Base-by-base conservation (phyloP, 2,888 invertebrate species). In the Leucophenga maculata region DNA sequence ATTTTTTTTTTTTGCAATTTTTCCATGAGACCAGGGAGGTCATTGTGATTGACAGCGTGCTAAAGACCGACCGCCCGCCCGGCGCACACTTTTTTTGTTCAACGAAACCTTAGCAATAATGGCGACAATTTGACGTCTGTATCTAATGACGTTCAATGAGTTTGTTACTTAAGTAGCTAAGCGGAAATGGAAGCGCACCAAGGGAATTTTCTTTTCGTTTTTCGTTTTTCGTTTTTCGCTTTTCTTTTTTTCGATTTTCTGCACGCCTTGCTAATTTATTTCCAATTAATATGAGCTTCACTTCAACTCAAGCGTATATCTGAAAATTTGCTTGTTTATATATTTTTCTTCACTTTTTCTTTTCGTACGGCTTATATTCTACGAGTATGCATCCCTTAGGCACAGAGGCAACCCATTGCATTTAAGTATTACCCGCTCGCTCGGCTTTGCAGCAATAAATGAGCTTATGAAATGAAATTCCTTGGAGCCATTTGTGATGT, bases 401-500 rank as follows among this genome's bases (percentile, higher is more conserved):
- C 39, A 39, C 39, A 39, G 8, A 8, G 8, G 39, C 11, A 39
- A 39, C 39, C 8, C 39, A 39, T 8, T 39, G 1, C 11, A 39
- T 3, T 39, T 39, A 6, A 39, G 8, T 8, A 26, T 26, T 26
- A 26, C 26, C 26, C 26, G 26, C 26, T 39, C 26, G 26, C 26
- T 39, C 14, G 55, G 55, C 55, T 55, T 52, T 55, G 26, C 55
- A 20, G 4, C 55, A 55, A 48, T 6, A 18, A 20, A 26, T 48
- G 22, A 11, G 48, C 18, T 48, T 64, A 46, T 22, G 62, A 46
- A n/a, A 46, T 22, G 62, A 64, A 39, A 64, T 64, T 64, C 46
- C 46, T 48, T 64, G 44, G 62, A 46, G 62, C 14, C 46, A 64
- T 64, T n/a, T 22, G 62, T 22, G 46, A 32, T 46, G 8, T 32